These are phyloP conservation scores for Pachymerium ferrugineum DNA, from an alignment of 2,888 invertebrate genomes.

Conservation along the genomic window DNA sequence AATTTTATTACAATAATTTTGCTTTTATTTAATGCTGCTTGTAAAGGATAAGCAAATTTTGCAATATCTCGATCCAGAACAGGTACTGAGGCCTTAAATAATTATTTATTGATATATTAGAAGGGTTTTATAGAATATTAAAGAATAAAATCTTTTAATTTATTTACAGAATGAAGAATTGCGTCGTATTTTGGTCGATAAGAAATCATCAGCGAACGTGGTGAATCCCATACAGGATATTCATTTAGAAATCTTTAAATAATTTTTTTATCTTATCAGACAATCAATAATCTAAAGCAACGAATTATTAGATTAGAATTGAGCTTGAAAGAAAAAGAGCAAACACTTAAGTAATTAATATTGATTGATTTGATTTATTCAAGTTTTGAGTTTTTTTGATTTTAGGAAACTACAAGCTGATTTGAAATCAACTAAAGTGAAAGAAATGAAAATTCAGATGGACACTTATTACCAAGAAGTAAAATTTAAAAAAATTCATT, in stretches of 20 bases:
- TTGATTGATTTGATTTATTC: neutral
- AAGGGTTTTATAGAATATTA: neutral
- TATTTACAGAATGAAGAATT: conserved; percentile 20
- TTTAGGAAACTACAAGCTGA: conserved; percentile 25
- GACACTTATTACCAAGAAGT: conserved; percentile 29
- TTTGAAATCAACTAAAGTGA: neutral
- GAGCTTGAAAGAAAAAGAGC: conserved; percentile 28
- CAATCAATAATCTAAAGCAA: conserved; percentile 28
- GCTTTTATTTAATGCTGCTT: neutral
- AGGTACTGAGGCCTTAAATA: neutral
- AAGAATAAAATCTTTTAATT: neutral
- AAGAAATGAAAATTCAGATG: conserved; percentile 23
- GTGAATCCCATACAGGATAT: neutral
- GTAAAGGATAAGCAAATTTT: conserved; percentile 19
- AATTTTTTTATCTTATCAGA: neutral
- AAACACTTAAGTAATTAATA: conserved; percentile 25
- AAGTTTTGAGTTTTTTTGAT: neutral
- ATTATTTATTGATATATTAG: neutral
- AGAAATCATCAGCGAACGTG: conserved; percentile 3
- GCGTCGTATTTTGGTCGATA: neutral
- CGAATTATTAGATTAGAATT: conserved; percentile 23
- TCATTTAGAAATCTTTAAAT: neutral
- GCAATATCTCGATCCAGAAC: neutral
- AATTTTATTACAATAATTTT: no score
- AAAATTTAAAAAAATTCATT: neutral